Base-by-base conservation (phyloP, 2,888 invertebrate genomes). In the Elysia crispata region DNA sequence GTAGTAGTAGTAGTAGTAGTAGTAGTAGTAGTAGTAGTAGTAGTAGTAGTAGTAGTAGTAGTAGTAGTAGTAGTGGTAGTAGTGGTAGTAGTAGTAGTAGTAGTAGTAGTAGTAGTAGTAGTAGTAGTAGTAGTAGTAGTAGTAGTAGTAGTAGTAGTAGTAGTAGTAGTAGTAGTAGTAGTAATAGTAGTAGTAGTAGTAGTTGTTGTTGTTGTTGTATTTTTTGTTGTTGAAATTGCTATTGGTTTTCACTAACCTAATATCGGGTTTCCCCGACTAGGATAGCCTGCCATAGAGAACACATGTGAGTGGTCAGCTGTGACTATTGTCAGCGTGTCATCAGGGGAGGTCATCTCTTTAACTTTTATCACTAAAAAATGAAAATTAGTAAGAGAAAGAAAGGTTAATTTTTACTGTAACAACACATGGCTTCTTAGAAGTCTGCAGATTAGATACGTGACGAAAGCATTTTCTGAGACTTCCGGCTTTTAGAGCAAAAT, bases 281-380 rank as follows among this genome's bases (percentile, higher is more conserved):
- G 86, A 67, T 89, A 89, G 0, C 91, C 91, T 18, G 86, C 86
- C 31, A 91, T 85, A 25, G 84, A 84, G 82, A 92, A 88, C 15
- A 87, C 86, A 75, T 92, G 92, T 0, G 91, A 90, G 80, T 92
- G 92, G 83, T 92, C 92, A n/a, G 92, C 92, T 1, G 92, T 91
- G 25, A 92, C 96, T 0, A 97, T 94, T 31, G 96, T 95, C 1
- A 97, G 92, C 0, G 97, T 97, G 31, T 97, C 96, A 66, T 94
- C 92, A 11, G 93, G 18, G 31, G 80, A 77, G 50, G 77, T 72
- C 69, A 82, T 41, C 60, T 82, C 75, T 0, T 31, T 72, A 5
- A 78, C 72, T n/a, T 62, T 72, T 57, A 11, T 28, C 50, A 78
- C 77, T 77, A 18, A 57, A n/a, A n/a, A n/a, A n/a, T n/a, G n/a